Evolutionary conservation across 30 jellyfish, hydroid and myxozoan genomes (phyloP).

Genomic region (Phacellophora camtschatica): DNA sequence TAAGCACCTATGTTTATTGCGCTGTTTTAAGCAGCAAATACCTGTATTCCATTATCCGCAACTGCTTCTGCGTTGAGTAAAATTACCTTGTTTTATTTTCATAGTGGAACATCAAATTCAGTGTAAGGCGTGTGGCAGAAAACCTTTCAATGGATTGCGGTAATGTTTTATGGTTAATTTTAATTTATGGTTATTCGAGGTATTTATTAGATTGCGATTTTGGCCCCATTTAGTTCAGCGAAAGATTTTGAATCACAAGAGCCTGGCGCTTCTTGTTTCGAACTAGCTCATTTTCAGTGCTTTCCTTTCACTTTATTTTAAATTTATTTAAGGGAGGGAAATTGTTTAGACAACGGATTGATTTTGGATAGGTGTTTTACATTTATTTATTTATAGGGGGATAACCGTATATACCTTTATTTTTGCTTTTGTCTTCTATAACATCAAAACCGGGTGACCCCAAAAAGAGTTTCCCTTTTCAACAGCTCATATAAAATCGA

Average conservation of each 20-base stretch:
- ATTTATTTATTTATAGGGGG: too few species aligned
- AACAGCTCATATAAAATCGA: too few species aligned
- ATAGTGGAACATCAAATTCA: conserved; percentile 82
- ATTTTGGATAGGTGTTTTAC: too few species aligned
- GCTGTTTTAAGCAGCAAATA: too few species aligned
- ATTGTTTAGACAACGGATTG: not conserved
- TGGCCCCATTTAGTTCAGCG: not conserved
- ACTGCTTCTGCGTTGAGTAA: not conserved
- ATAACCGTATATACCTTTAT: too few species aligned
- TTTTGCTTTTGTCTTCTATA: too few species aligned
- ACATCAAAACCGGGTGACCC: too few species aligned
- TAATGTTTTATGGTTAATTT: not conserved
- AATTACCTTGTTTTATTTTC: not conserved
- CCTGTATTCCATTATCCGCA: not conserved
- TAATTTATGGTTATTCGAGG: not conserved
- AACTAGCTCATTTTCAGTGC: not conserved
- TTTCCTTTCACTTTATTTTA: not conserved
- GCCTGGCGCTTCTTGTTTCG: not conserved
- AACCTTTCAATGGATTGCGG: conserved; percentile 84
- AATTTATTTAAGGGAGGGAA: not conserved
- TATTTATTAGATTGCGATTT: not conserved
- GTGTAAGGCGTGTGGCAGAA: conserved; percentile 91
- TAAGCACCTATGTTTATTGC: too few species aligned
- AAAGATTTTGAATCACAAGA: not conserved
- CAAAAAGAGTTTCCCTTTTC: too few species aligned